Evolutionary conservation across 2,888 invertebrate genomes (phyloP).

Genomic region (Ophonus ardosiacus): DNA sequence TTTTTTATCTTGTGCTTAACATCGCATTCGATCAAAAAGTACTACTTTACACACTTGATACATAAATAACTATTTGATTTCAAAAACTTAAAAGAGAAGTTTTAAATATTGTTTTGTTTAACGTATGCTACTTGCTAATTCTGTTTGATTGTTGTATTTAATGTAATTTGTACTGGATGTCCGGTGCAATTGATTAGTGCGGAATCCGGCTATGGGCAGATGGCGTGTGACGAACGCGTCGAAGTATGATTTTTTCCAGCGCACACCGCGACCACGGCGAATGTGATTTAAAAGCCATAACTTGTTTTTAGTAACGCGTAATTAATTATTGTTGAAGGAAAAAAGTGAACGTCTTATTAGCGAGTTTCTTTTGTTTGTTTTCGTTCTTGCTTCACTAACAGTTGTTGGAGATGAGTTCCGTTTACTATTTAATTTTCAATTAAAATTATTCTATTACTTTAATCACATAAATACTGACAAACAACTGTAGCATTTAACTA

Average conservation of each 20-base stretch:
- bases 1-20: no score
- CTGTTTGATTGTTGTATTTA: no score
- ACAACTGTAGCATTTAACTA: constrained; percentile 1
- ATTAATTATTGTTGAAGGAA: constrained; percentile 52
- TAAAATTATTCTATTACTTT: constrained; percentile 27
- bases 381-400: constrained; percentile 40
- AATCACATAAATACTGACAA: constrained; percentile 21
- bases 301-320: constrained; percentile 62
- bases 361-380: constrained; percentile 36
- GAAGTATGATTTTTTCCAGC: constrained; percentile 27
- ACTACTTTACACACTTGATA: no score
- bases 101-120: no score
- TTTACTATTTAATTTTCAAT: constrained; percentile 19
- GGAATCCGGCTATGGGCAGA: constrained; percentile 28
- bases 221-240: constrained; percentile 57
- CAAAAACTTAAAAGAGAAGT: no score
- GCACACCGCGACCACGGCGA: constrained; percentile 24
- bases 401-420: constrained; percentile 20
- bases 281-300: constrained; percentile 60
- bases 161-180: neutral
- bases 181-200: neutral
- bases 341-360: constrained; percentile 56
- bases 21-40: no score
- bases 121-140: no score
- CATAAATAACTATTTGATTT: no score